Base-by-base conservation (phyloP, 2,888 invertebrate species). In the Pachliopta kotzebuea region DNA sequence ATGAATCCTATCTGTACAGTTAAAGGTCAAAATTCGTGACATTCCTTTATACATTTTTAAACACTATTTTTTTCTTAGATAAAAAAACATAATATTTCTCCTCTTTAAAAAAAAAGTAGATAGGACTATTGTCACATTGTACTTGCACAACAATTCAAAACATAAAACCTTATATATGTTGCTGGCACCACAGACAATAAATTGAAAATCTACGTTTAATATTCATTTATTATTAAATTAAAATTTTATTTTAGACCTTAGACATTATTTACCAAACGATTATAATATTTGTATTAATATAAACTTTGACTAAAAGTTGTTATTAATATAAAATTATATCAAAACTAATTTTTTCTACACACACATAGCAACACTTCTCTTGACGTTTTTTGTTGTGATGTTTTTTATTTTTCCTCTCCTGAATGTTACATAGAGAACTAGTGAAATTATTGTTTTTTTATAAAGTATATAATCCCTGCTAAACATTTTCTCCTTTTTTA, bases 31-130 rank as follows among this genome's bases (percentile, higher is more conserved):
- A 79, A 91, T 80, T 70, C 90, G 81, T 67, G 90, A 83, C 73
- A 91, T 86, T 66, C 88, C 89, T 79, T 90, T 91, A 72, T 89
- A 91, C 91, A 91, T 91, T 79, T 82, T 88, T 75, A 71, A 67
- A 66, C 49, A 59, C 24, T 56, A 37, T 31, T 21, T 26, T 56
- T 50, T 52, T 37, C 14, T 17, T 14, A 31, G 20, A 53, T 23
- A 58, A 71, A 60, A 59, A 71, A 76, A 66, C 75, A 76, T 74
- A 74, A 70, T 45, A 18, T n/a, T 45, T 4, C n/a, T n/a, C 6
- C 45, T 45, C 45, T 45, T n/a, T 45, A 18, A 45, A 45, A 45
- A n/a, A 45, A 18, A 18, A 7, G 7, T 11, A 6, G n/a, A 45
- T n/a, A 45, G 18, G 6, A 45, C 45, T 75, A 67, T 83, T 79